These are phyloP conservation scores for Limonius californicus DNA, from an alignment of 1,140 invertebrate species.

Conservation along the genomic window DNA sequence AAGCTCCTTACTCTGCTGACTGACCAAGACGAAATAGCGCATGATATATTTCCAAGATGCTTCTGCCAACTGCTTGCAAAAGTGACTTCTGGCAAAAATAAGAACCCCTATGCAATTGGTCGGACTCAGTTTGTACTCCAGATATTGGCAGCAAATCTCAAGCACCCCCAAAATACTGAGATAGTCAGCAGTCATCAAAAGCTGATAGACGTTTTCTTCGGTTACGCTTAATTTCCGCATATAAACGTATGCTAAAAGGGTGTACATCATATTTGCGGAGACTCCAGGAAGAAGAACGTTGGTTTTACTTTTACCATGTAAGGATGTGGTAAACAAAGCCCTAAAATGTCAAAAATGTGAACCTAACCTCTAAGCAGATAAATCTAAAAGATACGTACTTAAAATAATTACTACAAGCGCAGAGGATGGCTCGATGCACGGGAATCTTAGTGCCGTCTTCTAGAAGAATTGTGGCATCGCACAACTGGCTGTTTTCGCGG, in stretches of 20 bases:
- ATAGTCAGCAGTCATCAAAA: conserved; percentile 74
- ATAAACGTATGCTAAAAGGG: conserved; percentile 80
- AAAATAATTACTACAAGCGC: conserved; percentile 83
- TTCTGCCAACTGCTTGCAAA: conserved; percentile 65
- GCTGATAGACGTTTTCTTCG: conserved; percentile 70
- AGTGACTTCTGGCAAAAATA: conserved; percentile 72
- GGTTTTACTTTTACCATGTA: conserved; percentile 62
- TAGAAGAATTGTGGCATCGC: conserved; percentile 75
- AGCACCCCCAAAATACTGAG: conserved; percentile 74
- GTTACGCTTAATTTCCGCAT: conserved; percentile 65
- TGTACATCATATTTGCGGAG: conserved; percentile 66
- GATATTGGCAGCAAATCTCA: conserved; percentile 71
- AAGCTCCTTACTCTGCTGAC: conserved; percentile 67
- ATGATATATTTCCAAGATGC: conserved; percentile 68
- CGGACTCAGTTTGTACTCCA: conserved; percentile 60
- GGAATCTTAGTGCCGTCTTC: conserved; percentile 72
- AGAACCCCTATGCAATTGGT: conserved; percentile 80
- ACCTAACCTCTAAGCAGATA: background rate
- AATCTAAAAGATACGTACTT: conserved; percentile 52
- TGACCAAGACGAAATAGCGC: conserved; percentile 68
- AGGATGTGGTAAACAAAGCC: conserved; percentile 77
- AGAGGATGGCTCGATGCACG: conserved; percentile 81
- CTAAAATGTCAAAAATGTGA: conserved; percentile 51
- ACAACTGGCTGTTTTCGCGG: conserved; percentile 69
- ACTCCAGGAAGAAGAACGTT: conserved; percentile 73